Evolutionary conservation across 2,888 invertebrate species (phyloP).

Genomic region (Drosophila merina): DNA sequence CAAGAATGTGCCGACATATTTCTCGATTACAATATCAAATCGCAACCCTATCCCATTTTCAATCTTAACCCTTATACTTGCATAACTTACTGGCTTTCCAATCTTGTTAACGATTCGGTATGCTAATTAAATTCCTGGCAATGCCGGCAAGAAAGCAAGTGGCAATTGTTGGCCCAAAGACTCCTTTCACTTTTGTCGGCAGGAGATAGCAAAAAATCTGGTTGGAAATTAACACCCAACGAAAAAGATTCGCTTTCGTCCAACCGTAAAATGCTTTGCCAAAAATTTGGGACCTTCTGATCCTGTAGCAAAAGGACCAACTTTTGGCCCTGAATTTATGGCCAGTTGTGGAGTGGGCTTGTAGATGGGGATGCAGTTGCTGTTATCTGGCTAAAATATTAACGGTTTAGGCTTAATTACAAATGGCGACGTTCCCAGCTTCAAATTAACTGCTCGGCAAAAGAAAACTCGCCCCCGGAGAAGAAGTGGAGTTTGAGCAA

Average conservation of each 20-base stretch:
- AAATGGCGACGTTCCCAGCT: slow-evolving; percentile 69
- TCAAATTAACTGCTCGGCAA: slow-evolving; percentile 67
- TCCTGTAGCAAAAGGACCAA: slow-evolving; percentile 47
- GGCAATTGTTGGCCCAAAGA: slow-evolving; percentile 5
- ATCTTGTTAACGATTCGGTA: slow-evolving; percentile 77
- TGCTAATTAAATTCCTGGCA: slow-evolving; percentile 73
- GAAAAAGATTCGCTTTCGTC: slow-evolving; percentile 51
- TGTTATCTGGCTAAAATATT: slow-evolving; percentile 76
- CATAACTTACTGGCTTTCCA: slow-evolving; percentile 65
- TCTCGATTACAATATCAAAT: slow-evolving; percentile 13
- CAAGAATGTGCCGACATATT: background rate
- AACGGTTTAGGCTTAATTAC: slow-evolving; percentile 80
- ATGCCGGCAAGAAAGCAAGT: slow-evolving; percentile 53
- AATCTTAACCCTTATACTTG: slow-evolving; percentile 2
- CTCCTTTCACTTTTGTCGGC: slow-evolving; percentile 45
- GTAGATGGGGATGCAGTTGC: slow-evolving; percentile 45
- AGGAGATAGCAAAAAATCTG: slow-evolving; percentile 52
- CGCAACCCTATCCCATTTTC: slow-evolving; percentile 4
- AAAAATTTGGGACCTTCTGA: slow-evolving; percentile 49
- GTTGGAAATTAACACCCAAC: slow-evolving; percentile 70
- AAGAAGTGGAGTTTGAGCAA: slow-evolving; percentile 24
- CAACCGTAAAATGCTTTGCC: slow-evolving; percentile 69
- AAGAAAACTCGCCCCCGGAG: slow-evolving; percentile 3
- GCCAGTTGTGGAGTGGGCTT: slow-evolving; percentile 13
- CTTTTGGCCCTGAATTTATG: slow-evolving; percentile 61